A percentile compares a stretch with the other conserved stretches of the same genome.
phyloP scores from a whole-genome alignment of 2,797 vertebrate genomes.

The Melanotaenia maccullochi region DNA sequence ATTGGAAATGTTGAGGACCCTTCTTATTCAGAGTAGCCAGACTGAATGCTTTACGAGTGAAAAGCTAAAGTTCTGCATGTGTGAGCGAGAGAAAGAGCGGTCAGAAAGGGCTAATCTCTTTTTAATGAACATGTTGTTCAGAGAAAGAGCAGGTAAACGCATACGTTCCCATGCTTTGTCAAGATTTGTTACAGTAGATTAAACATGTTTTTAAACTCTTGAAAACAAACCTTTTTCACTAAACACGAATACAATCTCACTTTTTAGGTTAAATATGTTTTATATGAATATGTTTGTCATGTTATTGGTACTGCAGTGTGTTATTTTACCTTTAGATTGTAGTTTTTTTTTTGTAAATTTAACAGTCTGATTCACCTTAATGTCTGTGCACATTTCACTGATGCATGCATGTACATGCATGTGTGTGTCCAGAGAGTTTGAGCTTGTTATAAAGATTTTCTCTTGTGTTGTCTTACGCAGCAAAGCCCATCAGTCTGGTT shows the following conservation, averaged over 20 bases:
- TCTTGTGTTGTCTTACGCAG: slow-evolving; percentile 61
- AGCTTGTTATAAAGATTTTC: not conserved
- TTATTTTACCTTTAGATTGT: not conserved
- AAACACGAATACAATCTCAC: slow-evolving; percentile 12
- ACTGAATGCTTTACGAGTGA: slow-evolving; percentile 63
- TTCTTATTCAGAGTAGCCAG: slow-evolving; percentile 46
- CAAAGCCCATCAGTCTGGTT: slow-evolving; percentile 86
- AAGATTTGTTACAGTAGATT: slow-evolving; percentile 50
- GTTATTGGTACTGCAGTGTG: not conserved
- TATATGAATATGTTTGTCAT: slow-evolving; percentile 2
- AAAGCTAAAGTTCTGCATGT: slow-evolving; percentile 58
- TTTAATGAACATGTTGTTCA: slow-evolving; percentile 80
- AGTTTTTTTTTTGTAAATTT: not conserved
- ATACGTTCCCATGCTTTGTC: slow-evolving; percentile 47
- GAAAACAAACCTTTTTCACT: slow-evolving; percentile 3
- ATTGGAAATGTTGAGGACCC: slow-evolving; percentile 71
- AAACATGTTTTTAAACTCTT: slow-evolving; percentile 28
- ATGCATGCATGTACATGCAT: not conserved
- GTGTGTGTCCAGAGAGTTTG: not conserved
- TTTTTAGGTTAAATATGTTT: not conserved
- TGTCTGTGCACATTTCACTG: slow-evolving; percentile 2
- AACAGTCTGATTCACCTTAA: not conserved
- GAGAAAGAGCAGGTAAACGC: slow-evolving; percentile 59
- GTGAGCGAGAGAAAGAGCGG: slow-evolving; percentile 25
- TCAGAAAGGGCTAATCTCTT: slow-evolving; percentile 79